Base-by-base conservation (phyloP, 1,140 invertebrate species). In the Metopolophium dirhodum region DNA sequence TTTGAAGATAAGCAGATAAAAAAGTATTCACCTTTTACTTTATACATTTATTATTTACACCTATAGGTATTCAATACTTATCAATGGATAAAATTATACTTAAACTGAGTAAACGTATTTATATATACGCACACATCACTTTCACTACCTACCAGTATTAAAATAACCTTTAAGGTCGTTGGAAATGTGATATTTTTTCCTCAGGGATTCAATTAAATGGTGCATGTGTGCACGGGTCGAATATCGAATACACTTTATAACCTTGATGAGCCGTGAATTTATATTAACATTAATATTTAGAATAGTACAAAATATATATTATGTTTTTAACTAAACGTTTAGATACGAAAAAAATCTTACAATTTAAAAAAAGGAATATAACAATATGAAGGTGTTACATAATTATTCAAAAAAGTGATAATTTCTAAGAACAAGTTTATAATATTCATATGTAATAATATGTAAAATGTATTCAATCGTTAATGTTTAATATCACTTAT, bases 111-210 rank as follows among this genome's bases (percentile, higher is more conserved):
- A 68, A 68, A 26, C 41, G 22, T 11, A 85, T 23, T 85, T 45
- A 41, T 41, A 22, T 22, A 54, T 18, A 41, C 47, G 11, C 49
- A 45, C 45, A n/a, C n/a, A 47, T 26, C 14, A 47, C 85, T 86
- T 86, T 86, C 85, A 86, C 41, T 18, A 86, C 45, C 41, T 18
- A 86, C 45, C 4, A 30, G 41, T 26, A 86, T 86, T 86, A 86
- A 86, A 47, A 86, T 86, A 86, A 86, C 85, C 26, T 86, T 86
- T 86, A 86, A 86, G 41, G 85, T 86, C 41, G 85, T 47, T 26
- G 26, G 41, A 86, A 41, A 85, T 85, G 85, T 47, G 23, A 47
- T 41, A 85, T 86, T 86, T 47, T 47, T 86, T 47, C 45, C 45
- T 86, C 11, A 7, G 37, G 26, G 85, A 86, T 86, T 47, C 41